These are phyloP conservation scores for Phaetusa simplex DNA, from an alignment of 2,113 vertebrate genomes.

Conservation along the genomic window DNA sequence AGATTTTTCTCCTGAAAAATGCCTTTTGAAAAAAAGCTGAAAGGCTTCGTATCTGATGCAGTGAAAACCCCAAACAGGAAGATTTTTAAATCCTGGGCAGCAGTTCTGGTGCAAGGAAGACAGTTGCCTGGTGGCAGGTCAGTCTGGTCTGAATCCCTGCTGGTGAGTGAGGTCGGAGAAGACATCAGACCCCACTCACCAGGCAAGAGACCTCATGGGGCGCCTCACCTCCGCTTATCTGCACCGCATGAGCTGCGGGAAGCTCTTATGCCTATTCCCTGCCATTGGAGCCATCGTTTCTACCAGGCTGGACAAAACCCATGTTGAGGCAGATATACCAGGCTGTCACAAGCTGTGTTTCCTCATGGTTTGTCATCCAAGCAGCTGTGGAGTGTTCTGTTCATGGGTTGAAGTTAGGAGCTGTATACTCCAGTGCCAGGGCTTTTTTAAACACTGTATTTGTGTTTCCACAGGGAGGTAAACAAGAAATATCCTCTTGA, in stretches of 20 bases:
- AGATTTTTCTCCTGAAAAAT: not conserved
- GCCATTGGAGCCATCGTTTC: not conserved
- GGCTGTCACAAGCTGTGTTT: not conserved
- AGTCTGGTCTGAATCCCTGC: not conserved
- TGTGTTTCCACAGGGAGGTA: not conserved
- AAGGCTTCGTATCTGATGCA: not conserved
- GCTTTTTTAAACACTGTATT: not conserved
- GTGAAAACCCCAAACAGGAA: not conserved
- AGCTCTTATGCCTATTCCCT: not conserved
- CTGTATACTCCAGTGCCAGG: not conserved
- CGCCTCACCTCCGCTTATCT: not conserved
- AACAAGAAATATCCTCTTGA: not conserved
- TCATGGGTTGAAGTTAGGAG: not conserved
- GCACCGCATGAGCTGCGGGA: not conserved
- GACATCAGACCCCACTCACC: not conserved
- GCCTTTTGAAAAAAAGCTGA: not conserved
- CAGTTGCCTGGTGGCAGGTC: not conserved
- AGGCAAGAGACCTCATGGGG: not conserved
- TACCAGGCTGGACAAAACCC: not conserved
- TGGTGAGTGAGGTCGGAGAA: rapidly evolving
- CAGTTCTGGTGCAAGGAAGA: not conserved
- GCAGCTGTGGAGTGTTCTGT: not conserved
- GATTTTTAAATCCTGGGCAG: not conserved
- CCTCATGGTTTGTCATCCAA: not conserved
- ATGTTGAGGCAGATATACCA: not conserved